Evolutionary conservation across 2,113 vertebrate genomes (phyloP), one percentile per base, ranked within the genome.

Genomic region (Cnemophilus loriae): DNA sequence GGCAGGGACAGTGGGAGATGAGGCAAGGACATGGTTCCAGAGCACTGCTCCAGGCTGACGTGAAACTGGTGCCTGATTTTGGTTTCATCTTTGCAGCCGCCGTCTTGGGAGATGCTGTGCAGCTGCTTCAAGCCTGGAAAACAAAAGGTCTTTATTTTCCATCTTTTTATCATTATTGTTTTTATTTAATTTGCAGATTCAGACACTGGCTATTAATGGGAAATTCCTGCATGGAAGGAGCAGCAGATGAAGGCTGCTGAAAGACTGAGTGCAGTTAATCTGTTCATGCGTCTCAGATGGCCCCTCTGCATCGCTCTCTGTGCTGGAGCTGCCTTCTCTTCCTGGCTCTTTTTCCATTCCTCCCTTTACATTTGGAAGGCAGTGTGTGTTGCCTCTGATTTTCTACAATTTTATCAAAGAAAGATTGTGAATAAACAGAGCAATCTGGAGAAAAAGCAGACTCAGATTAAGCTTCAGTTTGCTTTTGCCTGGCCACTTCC

Each of bases 401-500:
- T 93, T 93, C 76, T 91, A 87, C 76, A 56, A 41, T 93, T 94
- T 95, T 93, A 89, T 88, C 63, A 37, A 83, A 91, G 67, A 80
- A 84, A 94, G 68, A 22, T 47, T 87, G 56, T 32, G 78, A 95
- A 88, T 92, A 95, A 95, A 93, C 75, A 95, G 87, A 94, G 74
- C 12, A 61, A 81, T 41, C 50, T 77, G 79, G 89, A 81, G 68
- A 7, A 79, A 74, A 92, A 73, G 4, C 89, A 93, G 91, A 37
- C 55, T 84, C 44, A 74, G 89, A 92, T 88, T 74, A 84, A 84
- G 39, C 59, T 90, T 82, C 68, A 46, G 39, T 56, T 56, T 74
- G 47, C 55, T 8, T 76, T 94, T 73, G 57, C 88, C 35, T 78
- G 63, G 76, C 28, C 82, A 11, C 41, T 70, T 87, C 77, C 87